A percentile compares a stretch with the other conserved stretches of the same genome.
phyloP scores from a whole-genome alignment of 2,113 vertebrate genomes.

The Heterochromis multidens region DNA sequence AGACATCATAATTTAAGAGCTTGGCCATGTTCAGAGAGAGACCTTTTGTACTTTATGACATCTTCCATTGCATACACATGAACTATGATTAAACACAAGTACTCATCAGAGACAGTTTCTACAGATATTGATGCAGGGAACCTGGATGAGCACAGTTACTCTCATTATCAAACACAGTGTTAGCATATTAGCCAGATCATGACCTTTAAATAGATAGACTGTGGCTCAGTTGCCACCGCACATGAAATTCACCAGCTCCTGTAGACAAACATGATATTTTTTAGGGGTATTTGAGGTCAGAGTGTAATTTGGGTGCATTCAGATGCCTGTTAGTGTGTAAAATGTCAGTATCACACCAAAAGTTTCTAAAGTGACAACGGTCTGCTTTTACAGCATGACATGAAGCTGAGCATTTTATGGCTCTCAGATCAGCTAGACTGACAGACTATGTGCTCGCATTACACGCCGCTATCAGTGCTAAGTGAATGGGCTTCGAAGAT shows the following conservation, averaged over 20 bases:
- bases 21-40: neutral
- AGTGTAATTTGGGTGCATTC: neutral
- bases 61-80: neutral
- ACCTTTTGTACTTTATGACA: neutral
- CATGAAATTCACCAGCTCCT: neutral
- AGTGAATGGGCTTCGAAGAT: neutral
- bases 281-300: neutral
- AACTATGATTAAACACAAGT: neutral
- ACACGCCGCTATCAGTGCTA: neutral
- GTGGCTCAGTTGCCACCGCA: neutral
- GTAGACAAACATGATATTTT: neutral
- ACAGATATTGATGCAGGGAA: neutral
- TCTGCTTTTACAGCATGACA: slow-evolving; percentile 6
- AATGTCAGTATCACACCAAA: neutral
- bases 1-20: neutral
- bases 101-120: neutral
- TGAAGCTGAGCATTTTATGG: slow-evolving; percentile 24
- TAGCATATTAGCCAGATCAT: neutral
- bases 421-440: slow-evolving; percentile 4
- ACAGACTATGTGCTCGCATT: neutral
- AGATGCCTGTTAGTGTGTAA: neutral
- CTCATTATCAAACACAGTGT: neutral
- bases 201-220: neutral
- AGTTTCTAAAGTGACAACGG: slow-evolving; percentile 15
- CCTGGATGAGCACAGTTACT: neutral